These are phyloP conservation scores for Lomographa bimaculata DNA, from an alignment of 2,888 invertebrate genomes.

Conservation along the genomic window DNA sequence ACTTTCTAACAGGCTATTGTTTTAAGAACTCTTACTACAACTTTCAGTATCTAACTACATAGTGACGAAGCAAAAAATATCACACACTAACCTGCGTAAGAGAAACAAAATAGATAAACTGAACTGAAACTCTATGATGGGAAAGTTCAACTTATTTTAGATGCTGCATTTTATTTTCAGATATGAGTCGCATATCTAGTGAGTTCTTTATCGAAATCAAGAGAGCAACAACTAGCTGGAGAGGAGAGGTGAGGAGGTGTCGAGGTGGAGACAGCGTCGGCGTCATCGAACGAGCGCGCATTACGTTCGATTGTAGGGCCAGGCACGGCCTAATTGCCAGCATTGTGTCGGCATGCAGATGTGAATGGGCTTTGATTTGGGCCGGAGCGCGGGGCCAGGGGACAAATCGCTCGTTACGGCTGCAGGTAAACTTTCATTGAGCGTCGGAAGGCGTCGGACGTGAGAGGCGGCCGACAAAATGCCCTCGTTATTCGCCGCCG, in stretches of 20 bases:
- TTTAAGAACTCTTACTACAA: too few species aligned
- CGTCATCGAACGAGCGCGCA: slow-evolving; percentile 75
- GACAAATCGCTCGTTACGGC: slow-evolving; percentile 84
- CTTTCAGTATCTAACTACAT: too few species aligned
- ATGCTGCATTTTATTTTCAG: too few species aligned
- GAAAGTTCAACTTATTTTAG: too few species aligned
- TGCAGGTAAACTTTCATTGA: slow-evolving; percentile 84
- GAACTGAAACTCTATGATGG: too few species aligned
- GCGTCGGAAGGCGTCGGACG: slow-evolving; percentile 84
- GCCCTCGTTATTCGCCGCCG: slow-evolving; percentile 84
- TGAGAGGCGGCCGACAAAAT: slow-evolving; percentile 83
- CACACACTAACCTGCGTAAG: too few species aligned
- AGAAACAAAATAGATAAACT: too few species aligned
- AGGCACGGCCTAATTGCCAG: slow-evolving; percentile 81
- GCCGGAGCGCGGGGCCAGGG: slow-evolving; percentile 75
- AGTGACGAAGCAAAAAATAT: too few species aligned
- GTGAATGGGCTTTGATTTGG: slow-evolving; percentile 85
- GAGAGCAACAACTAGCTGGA: slow-evolving; percentile 37
- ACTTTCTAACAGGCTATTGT: too few species aligned
- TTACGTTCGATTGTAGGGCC: slow-evolving; percentile 81
- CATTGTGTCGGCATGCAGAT: slow-evolving; percentile 84
- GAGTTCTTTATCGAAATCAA: slow-evolving; percentile 16
- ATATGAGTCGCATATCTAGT: too few species aligned
- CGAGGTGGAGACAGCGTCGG: slow-evolving; percentile 39
- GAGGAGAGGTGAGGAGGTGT: slow-evolving; percentile 16